Conservation (phyloP, 2,888 invertebrate species). For the Pollenia labialis region DNA sequence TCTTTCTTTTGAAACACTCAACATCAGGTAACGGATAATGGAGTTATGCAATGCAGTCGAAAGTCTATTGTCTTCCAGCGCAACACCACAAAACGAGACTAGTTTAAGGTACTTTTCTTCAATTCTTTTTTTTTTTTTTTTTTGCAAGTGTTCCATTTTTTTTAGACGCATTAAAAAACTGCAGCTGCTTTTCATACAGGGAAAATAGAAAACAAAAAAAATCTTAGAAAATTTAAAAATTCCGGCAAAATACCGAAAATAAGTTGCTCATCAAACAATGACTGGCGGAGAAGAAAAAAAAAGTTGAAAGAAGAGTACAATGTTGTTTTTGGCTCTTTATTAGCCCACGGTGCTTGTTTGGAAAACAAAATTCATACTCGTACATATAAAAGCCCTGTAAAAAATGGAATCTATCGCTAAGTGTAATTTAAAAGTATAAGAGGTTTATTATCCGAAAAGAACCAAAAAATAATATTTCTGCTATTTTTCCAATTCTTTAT, state of each 20-base stretch:
- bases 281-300: neutral
- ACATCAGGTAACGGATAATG: conserved; percentile 56
- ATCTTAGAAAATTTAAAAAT: conserved; percentile 7
- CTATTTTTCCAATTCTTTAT: conserved; percentile 6
- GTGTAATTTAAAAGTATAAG: conserved; percentile 28
- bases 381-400: neutral
- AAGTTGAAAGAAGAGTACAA: neutral
- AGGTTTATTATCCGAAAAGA: conserved; percentile 33
- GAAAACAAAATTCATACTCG: conserved; percentile 1
- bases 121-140: neutral
- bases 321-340: conserved; percentile 10
- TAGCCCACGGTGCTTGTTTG: conserved; percentile 24
- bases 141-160: neutral
- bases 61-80: conserved; percentile 51
- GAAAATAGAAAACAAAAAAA: neutral
- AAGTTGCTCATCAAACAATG: conserved; percentile 21
- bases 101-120: conserved; percentile 52
- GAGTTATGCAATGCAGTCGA: conserved; percentile 60
- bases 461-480: conserved; percentile 31
- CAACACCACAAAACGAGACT: conserved; percentile 33
- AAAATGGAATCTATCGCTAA: conserved; percentile 20
- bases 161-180: conserved; percentile 35
- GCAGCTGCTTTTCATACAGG: conserved; percentile 40
- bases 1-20: conserved; percentile 32
- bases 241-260: conserved; percentile 26